Conservation (phyloP, 2,888 invertebrate species). For the Thyatira batis region DNA sequence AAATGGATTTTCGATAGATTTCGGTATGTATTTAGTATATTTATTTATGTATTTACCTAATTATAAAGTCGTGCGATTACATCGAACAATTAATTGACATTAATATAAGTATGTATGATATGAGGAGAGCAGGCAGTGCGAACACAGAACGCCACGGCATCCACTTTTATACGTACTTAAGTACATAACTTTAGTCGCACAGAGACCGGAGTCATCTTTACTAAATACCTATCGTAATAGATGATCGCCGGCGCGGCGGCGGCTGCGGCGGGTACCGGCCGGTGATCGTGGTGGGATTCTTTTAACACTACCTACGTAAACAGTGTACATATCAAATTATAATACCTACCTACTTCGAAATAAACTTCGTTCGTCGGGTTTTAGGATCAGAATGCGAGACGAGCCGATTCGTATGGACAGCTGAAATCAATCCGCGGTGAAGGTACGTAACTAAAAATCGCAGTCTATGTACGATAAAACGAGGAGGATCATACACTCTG, state of each 20-base stretch:
- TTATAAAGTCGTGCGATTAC: slow-evolving; percentile 29
- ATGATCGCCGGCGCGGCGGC: slow-evolving; percentile 47
- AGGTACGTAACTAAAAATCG: not conserved
- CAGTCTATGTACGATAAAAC: not conserved
- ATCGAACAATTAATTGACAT: slow-evolving; percentile 70
- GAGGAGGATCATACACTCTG: not conserved
- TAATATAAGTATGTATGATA: slow-evolving; percentile 33
- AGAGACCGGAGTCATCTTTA: slow-evolving; percentile 62
- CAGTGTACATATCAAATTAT: slow-evolving; percentile 51
- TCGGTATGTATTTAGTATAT: not conserved
- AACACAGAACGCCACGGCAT: slow-evolving; percentile 72
- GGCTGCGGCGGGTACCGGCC: slow-evolving; percentile 29
- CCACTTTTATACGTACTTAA: slow-evolving; percentile 73
- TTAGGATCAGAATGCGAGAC: slow-evolving; percentile 13
- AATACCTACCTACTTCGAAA: slow-evolving; percentile 34
- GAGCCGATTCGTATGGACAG: slow-evolving; percentile 12
- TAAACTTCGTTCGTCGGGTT: slow-evolving; percentile 25
- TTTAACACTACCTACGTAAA: slow-evolving; percentile 50
- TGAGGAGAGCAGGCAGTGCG: slow-evolving; percentile 67
- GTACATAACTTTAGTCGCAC: slow-evolving; percentile 59
- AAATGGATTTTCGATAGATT: not conserved
- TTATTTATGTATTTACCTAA: slow-evolving; percentile 8
- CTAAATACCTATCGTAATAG: slow-evolving; percentile 54
- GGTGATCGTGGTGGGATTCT: slow-evolving; percentile 66
- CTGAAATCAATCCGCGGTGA: slow-evolving; percentile 11